Evolutionary conservation across 2,113 vertebrate species (phyloP), one percentile per base, ranked within the genome.

Genomic region (Dissostichus mawsoni): DNA sequence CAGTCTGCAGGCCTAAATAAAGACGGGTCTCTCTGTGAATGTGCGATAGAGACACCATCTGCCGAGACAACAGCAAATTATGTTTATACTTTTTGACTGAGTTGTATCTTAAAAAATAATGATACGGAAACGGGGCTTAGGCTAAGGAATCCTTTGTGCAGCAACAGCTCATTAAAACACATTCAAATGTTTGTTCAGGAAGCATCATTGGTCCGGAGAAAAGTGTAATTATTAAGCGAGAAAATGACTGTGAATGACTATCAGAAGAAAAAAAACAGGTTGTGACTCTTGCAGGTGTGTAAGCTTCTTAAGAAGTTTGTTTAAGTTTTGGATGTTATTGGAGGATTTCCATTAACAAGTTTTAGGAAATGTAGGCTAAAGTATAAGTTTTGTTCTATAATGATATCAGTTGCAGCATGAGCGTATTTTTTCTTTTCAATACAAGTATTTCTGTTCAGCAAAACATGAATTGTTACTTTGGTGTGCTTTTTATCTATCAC

Each of bases 31-130:
- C 53, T 74, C 36, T 64, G 61, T 68, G 20, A 63, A 52, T 74
- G 69, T 58, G 78, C 57, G 62, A 69, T 67, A 33, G 73, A 87
- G 80, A 77, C 74, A 20, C 79, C 85, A 86, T 86, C 90, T 91
- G 87, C 78, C 17, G 25, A 78, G 36, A 76, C 64, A 64, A 76
- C 63, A 65, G 51, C 63, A 59, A 69, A 63, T 53, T 62, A 47
- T 33, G 72, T 45, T 62, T 18, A 69, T 80, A 67, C 80, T 50
- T 68, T 29, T 56, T 23, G 10, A 65, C 65, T 44, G 5, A 0
- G 16, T 78, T 83, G 72, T 11, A 71, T 70, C 36, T 69, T 25
- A 0, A 64, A 68, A 81, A 65, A 61, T 16, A 77, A 41, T 20
- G 2, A 56, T 3, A 29, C n/a, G 2, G 47, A 74, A 74, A 52